These are phyloP conservation scores for Gymnothorax javanicus DNA, from an alignment of 2,797 vertebrate genomes.

Conservation along the genomic window DNA sequence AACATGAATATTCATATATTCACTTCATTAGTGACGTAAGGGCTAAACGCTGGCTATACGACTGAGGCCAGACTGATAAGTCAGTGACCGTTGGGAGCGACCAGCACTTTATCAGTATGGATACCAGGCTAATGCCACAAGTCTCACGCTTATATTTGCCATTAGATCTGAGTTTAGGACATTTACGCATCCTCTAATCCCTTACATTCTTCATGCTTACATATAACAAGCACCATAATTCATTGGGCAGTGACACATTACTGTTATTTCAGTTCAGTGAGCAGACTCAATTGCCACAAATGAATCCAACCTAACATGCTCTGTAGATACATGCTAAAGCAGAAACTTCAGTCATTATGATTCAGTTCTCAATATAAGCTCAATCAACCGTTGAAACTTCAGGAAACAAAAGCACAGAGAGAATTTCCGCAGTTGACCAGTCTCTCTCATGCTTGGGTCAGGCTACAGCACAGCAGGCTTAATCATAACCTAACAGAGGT, in stretches of 20 bases:
- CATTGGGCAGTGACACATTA: too few species aligned
- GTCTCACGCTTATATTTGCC: background rate
- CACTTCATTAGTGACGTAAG: too few species aligned
- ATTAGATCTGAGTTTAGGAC: background rate
- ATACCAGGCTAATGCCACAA: too few species aligned
- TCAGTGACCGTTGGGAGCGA: too few species aligned
- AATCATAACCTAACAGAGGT: background rate
- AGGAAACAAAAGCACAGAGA: conserved; percentile 40
- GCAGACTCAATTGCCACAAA: too few species aligned
- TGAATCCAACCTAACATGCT: too few species aligned
- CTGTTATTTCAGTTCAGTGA: too few species aligned
- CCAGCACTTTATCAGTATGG: too few species aligned
- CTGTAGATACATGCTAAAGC: background rate
- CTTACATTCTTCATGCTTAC: background rate
- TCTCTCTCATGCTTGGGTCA: conserved; percentile 27
- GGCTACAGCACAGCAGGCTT: conserved; percentile 35
- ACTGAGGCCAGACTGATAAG: too few species aligned
- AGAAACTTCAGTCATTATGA: conserved; percentile 52
- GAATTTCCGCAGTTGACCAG: conserved; percentile 43
- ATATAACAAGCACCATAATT: background rate
- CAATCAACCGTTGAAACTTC: conserved; percentile 49
- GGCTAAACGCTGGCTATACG: too few species aligned
- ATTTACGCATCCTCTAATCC: background rate
- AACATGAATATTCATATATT: too few species aligned
- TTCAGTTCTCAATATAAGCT: conserved; percentile 48